Base-by-base conservation (phyloP, 53 echinoderm and acorn worm species). In the Zoroaster sp. region DNA sequence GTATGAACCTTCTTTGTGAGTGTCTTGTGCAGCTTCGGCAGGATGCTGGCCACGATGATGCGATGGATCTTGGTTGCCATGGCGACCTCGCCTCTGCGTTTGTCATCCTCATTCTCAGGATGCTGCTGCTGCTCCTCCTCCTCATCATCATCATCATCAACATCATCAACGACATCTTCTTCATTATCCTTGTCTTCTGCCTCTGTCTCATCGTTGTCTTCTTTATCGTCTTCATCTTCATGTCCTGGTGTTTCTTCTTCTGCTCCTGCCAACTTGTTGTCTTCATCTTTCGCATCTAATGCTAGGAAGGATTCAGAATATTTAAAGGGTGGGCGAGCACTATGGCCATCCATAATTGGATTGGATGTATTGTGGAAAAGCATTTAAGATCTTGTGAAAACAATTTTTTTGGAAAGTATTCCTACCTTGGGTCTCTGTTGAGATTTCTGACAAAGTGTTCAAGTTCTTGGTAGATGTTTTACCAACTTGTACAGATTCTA, bases 51-150 rank as follows among this genome's bases (percentile, higher is more conserved):
- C 18, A 90, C 89, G 35, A 98, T 98, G 23, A 92, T 95, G 66
- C 78, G 91, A 75, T 96, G 97, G 21, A 96, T 96, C 89, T 73
- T 91, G 63, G 97, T 95, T 90, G 95, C 97, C 73, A 93, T 14
- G 72, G 88, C 86, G 73, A 91, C 91, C n/a, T 75, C 28, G 33
- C 53, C 82, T 71, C 80, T 20, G 15, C 31, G 32, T 28, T 90
- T 74, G 17, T 40, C 83, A 79, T 79, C 53, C 33, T 90, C 80
- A 39, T 45, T 75, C 3, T 5, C 49, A 25, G 74, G 49, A 25
- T 73, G 72, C 40, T 80, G 80, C 87, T 91, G 91, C 14, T 82
- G 66, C 46, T 91, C 91, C 8, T 43, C 75, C 6, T 66, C 75
- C 51, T 46, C 66, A 28, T 90, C 91, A 80, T 69, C 88, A 12